These are phyloP conservation scores for Carabus problematicus DNA, from an alignment of 2,888 invertebrate species.

Conservation along the genomic window DNA sequence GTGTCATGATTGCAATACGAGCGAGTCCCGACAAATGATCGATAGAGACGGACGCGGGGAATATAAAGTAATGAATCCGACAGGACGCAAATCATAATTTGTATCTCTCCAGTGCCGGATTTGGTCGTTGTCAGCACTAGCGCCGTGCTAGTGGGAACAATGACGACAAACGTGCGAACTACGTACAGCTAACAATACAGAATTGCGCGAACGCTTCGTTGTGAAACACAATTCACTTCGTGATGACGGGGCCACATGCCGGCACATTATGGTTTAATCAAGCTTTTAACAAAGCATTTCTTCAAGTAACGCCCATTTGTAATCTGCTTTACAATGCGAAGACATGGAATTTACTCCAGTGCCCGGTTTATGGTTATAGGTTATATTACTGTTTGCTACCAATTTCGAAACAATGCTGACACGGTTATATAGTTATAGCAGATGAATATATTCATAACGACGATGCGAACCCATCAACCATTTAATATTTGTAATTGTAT, in stretches of 20 bases:
- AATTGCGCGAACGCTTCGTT: no score
- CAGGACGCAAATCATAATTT: constrained; percentile 19
- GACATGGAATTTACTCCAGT: constrained; percentile 1
- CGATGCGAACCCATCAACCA: no score
- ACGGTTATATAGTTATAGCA: no score
- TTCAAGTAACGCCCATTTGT: constrained; percentile 9
- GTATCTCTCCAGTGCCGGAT: constrained; percentile 4
- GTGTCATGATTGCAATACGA: background rate
- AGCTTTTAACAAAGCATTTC: constrained; percentile 11
- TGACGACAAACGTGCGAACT: no score
- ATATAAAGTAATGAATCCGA: constrained; percentile 23
- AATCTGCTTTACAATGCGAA: background rate
- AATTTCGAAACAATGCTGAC: no score
- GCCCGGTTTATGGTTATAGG: background rate
- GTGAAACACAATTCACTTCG: no score
- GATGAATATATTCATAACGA: no score
- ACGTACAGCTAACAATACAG: no score
- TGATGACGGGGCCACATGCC: no score
- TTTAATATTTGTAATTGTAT: no score
- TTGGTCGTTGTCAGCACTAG: constrained; percentile 11
- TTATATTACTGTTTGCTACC: no score
- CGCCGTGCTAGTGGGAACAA: background rate
- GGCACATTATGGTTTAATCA: background rate
- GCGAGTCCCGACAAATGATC: constrained; percentile 11
- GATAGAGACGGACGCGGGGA: constrained; percentile 7